Conservation (phyloP, 2,888 invertebrate genomes). For the Perithous albicinctus region DNA sequence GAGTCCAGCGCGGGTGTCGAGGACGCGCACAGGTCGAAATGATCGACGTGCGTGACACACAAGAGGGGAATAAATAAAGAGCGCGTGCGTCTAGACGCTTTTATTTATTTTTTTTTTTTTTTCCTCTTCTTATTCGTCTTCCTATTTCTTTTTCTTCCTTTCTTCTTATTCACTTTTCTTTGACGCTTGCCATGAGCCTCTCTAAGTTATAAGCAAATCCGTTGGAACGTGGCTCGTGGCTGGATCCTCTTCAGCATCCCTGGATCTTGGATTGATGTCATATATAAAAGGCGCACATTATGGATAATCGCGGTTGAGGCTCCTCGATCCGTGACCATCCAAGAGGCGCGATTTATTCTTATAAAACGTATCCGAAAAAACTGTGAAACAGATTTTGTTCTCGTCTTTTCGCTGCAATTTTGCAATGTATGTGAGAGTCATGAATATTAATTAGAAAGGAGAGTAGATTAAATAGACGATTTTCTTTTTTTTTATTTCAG, state of each 20-base stretch:
- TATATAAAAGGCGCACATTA: slow-evolving; percentile 21
- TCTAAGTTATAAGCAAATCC: slow-evolving; percentile 47
- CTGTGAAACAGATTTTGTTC: neutral
- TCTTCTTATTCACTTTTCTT: slow-evolving; percentile 49
- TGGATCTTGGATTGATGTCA: slow-evolving; percentile 54
- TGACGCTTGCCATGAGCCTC: slow-evolving; percentile 39
- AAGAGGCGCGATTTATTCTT: slow-evolving; percentile 46
- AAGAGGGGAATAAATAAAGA: slow-evolving; percentile 77
- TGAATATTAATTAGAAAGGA: too few relatives aligned
- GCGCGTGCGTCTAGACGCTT: slow-evolving; percentile 67
- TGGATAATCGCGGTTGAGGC: slow-evolving; percentile 65
- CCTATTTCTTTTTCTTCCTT: slow-evolving; percentile 13
- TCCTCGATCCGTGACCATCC: slow-evolving; percentile 33
- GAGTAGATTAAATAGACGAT: too few relatives aligned
- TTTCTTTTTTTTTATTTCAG: too few relatives aligned
- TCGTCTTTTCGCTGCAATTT: neutral
- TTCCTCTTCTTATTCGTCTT: too few relatives aligned
- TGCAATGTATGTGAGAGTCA: too few relatives aligned
- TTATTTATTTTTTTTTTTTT: slow-evolving; percentile 40
- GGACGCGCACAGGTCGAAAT: slow-evolving; percentile 66
- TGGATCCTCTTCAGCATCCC: slow-evolving; percentile 64
- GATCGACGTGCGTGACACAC: slow-evolving; percentile 75
- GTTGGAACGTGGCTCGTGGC: slow-evolving; percentile 73
- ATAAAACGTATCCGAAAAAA: neutral
- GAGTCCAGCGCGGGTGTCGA: slow-evolving; percentile 44